Percentiles rank a stretch among this genome's conserved stretches.
Conservation (phyloP, 2,113 vertebrate genomes). For the Lates calcarifer region DNA sequence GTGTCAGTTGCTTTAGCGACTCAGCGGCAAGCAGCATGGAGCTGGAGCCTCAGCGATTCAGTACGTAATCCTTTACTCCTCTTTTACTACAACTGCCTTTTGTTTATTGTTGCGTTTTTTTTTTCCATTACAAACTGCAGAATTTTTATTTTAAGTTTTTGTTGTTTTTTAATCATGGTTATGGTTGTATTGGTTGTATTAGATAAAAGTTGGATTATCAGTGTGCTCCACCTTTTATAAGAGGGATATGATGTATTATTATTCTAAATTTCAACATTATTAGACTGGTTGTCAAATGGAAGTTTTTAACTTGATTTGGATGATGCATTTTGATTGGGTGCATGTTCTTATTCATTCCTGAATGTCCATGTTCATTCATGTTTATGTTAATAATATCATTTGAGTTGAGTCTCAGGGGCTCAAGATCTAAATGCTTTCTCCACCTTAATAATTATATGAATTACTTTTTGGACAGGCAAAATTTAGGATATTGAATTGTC, state of each 20-base stretch:
- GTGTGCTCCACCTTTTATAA: background rate
- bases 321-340: background rate
- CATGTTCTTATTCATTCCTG: conserved; percentile 15
- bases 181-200: background rate
- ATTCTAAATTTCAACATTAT: background rate
- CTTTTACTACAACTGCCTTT: conserved; percentile 13
- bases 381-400: background rate
- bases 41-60: conserved; percentile 79
- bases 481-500: background rate
- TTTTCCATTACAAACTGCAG: background rate
- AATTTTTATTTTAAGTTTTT: background rate
- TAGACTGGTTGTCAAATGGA: no score
- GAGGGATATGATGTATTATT: background rate
- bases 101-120: conserved; percentile 1
- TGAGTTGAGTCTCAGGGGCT: background rate
- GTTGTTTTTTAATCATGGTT: background rate
- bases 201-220: conserved; percentile 41
- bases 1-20: conserved; percentile 72
- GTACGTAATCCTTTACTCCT: conserved; percentile 67
- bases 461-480: background rate
- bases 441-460: background rate
- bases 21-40: conserved; percentile 68
- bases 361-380: conserved; percentile 2
- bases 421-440: background rate
- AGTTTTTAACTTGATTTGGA: conserved; percentile 4